Percentiles rank a stretch among this genome's conserved stretches.
These are phyloP conservation scores for Drosophila mettleri DNA, from an alignment of 2,888 invertebrate genomes.

Conservation along the genomic window DNA sequence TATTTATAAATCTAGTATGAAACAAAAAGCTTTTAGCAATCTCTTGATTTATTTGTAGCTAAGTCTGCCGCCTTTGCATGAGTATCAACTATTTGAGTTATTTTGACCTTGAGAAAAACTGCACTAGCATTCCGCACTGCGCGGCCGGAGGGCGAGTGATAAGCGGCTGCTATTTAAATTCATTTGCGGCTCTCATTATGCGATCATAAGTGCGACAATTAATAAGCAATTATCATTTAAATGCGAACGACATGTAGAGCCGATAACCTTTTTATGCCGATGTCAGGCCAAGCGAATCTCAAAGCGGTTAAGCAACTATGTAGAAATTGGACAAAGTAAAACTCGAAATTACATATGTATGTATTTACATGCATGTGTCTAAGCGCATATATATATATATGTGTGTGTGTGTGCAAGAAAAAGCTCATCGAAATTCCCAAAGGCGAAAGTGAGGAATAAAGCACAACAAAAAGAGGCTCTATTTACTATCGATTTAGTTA, in stretches of 20 bases:
- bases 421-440: constrained; percentile 18
- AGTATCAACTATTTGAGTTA: background rate
- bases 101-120: constrained; percentile 24
- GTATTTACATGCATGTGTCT: background rate
- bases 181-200: constrained; percentile 23
- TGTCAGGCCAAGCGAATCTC: constrained; percentile 17
- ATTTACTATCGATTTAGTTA: constrained; percentile 9
- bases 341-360: background rate
- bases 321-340: constrained; percentile 11
- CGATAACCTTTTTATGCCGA: constrained; percentile 59
- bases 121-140: constrained; percentile 22
- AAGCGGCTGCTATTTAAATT: constrained; percentile 31
- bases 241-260: constrained; percentile 27
- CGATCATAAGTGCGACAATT: constrained; percentile 59
- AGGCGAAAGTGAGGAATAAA: background rate
- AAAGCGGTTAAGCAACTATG: constrained; percentile 25
- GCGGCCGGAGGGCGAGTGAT: constrained; percentile 19
- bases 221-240: constrained; percentile 62
- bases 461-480: background rate
- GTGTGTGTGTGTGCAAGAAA: background rate
- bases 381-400: background rate
- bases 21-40: background rate
- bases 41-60: background rate
- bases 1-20: too few relatives aligned
- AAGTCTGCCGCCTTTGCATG: background rate